These are phyloP conservation scores for Macrosteles quadrilineatus DNA, from an alignment of 1,140 invertebrate species.

Conservation along the genomic window DNA sequence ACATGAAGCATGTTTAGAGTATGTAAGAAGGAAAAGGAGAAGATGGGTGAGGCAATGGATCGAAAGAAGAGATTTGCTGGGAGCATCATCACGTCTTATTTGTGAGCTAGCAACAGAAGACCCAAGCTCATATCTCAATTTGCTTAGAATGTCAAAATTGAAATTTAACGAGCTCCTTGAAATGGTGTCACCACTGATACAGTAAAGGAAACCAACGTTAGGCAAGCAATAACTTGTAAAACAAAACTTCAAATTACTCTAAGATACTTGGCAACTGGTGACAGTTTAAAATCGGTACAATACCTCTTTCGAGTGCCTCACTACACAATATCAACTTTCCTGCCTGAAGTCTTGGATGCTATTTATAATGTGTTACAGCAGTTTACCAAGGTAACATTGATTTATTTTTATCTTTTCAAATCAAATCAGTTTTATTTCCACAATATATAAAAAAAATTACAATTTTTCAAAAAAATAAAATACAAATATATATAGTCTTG, in stretches of 20 bases:
- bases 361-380: constrained; percentile 15
- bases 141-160: constrained; percentile 12
- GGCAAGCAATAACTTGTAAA: constrained; percentile 1
- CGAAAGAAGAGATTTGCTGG: background rate
- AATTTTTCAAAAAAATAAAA: too few species aligned
- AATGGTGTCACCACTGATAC: background rate
- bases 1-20: background rate
- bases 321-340: constrained; percentile 16
- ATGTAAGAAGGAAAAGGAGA: background rate
- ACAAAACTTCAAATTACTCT: constrained; percentile 18
- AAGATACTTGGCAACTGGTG: constrained; percentile 21
- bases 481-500: too few species aligned
- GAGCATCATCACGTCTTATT: constrained; percentile 2
- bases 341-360: constrained; percentile 15
- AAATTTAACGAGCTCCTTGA: constrained; percentile 14
- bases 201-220: constrained; percentile 17
- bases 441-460: too few species aligned
- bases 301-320: constrained; percentile 19
- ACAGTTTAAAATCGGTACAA: constrained; percentile 20
- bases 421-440: too few species aligned
- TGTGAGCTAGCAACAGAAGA: background rate
- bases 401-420: too few species aligned
- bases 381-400: background rate
- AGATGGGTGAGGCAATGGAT: constrained; percentile 4
- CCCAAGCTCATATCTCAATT: constrained; percentile 3